Evolutionary conservation across 2,113 vertebrate species (phyloP).

Genomic region (Thamnophis sirtalis): DNA sequence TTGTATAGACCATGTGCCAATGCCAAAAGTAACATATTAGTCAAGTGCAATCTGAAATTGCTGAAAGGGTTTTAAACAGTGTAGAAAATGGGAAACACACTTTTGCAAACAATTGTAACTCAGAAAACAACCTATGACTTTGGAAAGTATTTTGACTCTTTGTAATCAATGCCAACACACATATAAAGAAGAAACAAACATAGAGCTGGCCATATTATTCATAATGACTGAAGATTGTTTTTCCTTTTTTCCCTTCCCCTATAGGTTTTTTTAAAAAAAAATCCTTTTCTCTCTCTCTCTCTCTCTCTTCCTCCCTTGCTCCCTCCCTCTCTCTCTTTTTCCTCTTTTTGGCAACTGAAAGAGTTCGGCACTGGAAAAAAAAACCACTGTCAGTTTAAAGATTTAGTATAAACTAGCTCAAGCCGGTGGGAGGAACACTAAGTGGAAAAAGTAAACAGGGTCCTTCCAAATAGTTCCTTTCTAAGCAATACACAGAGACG

Average conservation of each 20-base stretch:
- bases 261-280: not conserved
- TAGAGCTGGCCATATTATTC: not conserved
- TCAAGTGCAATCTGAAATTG: not conserved
- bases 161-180: rapidly evolving
- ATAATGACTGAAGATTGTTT: not conserved
- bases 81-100: not conserved
- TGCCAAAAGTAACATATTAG: not conserved
- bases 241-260: not conserved
- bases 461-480: constrained; percentile 69
- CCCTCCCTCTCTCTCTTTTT: too few species aligned
- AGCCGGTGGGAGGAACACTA: constrained; percentile 71
- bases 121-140: not conserved
- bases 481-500: constrained; percentile 58
- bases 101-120: not conserved
- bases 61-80: not conserved
- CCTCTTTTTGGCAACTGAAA: constrained; percentile 3
- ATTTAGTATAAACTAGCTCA: constrained; percentile 75
- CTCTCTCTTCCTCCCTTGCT: not conserved
- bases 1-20: not conserved
- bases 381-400: constrained; percentile 65
- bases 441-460: constrained; percentile 83
- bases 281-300: not conserved
- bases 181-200: rapidly evolving
- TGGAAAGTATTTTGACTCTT: not conserved
- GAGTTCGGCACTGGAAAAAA: not conserved